Percentiles rank a stretch among this genome's conserved stretches.
Evolutionary conservation across 2,888 invertebrate genomes (phyloP).

Genomic region (Neelides folsomi): DNA sequence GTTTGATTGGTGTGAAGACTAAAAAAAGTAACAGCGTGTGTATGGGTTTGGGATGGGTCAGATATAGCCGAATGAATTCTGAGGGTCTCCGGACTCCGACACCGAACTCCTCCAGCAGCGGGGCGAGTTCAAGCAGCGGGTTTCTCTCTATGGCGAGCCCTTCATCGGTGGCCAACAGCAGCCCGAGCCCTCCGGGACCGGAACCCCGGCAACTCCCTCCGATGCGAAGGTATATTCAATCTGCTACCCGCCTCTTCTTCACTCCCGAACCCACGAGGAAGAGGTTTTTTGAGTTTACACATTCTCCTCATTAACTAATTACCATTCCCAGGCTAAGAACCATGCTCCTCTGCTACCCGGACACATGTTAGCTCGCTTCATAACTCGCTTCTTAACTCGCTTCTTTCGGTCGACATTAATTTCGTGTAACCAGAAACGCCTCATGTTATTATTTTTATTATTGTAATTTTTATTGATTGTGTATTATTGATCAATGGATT

Average conservation of each 20-base stretch:
- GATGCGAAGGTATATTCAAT: slow-evolving; percentile 34
- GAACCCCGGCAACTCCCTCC: slow-evolving; percentile 33
- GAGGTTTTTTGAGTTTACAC: slow-evolving; percentile 30
- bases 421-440: too few relatives aligned
- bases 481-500: too few relatives aligned
- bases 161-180: slow-evolving; percentile 22
- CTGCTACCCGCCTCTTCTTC: slow-evolving; percentile 30
- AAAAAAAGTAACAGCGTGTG: too few relatives aligned
- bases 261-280: slow-evolving; percentile 33
- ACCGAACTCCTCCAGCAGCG: slow-evolving; percentile 16
- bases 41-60: neutral
- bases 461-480: too few relatives aligned
- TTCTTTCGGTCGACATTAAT: too few relatives aligned
- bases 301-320: slow-evolving; percentile 22
- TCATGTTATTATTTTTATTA: too few relatives aligned
- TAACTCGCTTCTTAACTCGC: too few relatives aligned
- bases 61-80: slow-evolving; percentile 13
- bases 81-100: slow-evolving; percentile 24
- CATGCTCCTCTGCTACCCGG: slow-evolving; percentile 29
- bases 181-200: slow-evolving; percentile 24
- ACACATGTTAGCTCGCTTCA: slow-evolving; percentile 8
- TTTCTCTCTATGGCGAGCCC: slow-evolving; percentile 27
- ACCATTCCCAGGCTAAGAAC: slow-evolving; percentile 25
- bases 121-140: slow-evolving; percentile 27
- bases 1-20: too few relatives aligned